phyloP scores from a whole-genome alignment of 2,888 invertebrate genomes.

The Protonemura montana region DNA sequence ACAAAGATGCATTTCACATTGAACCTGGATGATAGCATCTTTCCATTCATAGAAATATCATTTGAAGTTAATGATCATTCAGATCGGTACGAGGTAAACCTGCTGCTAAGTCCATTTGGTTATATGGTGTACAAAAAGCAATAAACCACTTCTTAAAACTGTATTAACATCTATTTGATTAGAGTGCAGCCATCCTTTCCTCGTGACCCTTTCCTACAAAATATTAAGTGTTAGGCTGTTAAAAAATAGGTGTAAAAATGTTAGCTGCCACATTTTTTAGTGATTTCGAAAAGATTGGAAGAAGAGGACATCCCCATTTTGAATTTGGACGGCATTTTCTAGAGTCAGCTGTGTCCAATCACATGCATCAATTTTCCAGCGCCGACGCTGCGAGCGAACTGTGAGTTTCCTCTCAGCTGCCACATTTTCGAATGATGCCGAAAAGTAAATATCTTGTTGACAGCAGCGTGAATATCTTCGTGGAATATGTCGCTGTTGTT shows the following conservation, averaged over 20 bases:
- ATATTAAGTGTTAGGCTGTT: too few relatives aligned
- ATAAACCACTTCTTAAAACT: background rate
- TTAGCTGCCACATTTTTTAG: too few relatives aligned
- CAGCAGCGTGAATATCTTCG: too few relatives aligned
- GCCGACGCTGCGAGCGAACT: background rate
- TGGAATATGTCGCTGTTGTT: too few relatives aligned
- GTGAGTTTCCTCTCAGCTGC: background rate
- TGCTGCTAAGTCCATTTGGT: conserved; percentile 44
- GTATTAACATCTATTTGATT: too few relatives aligned
- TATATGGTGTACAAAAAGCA: conserved; percentile 43
- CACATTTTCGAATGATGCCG: background rate
- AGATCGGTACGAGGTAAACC: conserved; percentile 36
- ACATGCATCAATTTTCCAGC: background rate
- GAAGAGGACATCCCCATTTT: too few relatives aligned
- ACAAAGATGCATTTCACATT: conserved; percentile 44
- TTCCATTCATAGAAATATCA: conserved; percentile 43
- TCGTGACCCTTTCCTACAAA: too few relatives aligned
- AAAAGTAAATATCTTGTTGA: background rate
- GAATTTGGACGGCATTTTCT: background rate
- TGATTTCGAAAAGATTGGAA: too few relatives aligned
- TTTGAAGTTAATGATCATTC: conserved; percentile 32
- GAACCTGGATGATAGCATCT: conserved; percentile 41
- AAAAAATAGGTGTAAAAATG: too few relatives aligned
- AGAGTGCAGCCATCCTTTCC: too few relatives aligned
- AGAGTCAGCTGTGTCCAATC: background rate